Evolutionary conservation across 2,113 vertebrate genomes (phyloP).

Genomic region (Callocephalon fimbriatum): DNA sequence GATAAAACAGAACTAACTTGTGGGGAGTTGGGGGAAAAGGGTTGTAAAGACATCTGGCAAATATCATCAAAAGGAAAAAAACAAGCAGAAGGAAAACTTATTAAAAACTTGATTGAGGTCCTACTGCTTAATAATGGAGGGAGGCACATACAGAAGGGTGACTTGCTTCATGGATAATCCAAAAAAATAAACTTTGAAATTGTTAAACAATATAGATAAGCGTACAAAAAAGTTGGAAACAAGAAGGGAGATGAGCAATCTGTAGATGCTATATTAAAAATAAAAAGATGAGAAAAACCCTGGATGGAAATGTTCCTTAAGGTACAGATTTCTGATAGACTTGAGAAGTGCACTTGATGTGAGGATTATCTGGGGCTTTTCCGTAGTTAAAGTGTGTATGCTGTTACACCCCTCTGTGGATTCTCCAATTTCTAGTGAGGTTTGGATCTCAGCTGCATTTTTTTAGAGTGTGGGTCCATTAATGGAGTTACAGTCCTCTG

Average conservation of each 20-base stretch:
- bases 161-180: neutral
- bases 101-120: neutral
- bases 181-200: neutral
- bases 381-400: neutral
- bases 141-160: neutral
- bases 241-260: neutral
- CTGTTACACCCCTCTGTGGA: neutral
- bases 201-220: neutral
- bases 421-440: neutral
- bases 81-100: neutral
- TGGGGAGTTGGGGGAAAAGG: neutral
- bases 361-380: neutral
- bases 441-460: neutral
- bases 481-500: neutral
- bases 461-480: neutral
- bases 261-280: neutral
- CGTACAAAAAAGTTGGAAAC: neutral
- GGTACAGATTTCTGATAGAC: neutral
- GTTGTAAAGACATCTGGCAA: neutral
- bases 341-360: neutral
- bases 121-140: neutral
- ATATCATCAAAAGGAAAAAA: neutral
- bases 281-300: neutral
- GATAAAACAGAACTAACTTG: neutral
- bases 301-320: neutral